Evolutionary conservation across 2,797 vertebrate genomes (phyloP).

Genomic region (Falco novaeseelandiae): DNA sequence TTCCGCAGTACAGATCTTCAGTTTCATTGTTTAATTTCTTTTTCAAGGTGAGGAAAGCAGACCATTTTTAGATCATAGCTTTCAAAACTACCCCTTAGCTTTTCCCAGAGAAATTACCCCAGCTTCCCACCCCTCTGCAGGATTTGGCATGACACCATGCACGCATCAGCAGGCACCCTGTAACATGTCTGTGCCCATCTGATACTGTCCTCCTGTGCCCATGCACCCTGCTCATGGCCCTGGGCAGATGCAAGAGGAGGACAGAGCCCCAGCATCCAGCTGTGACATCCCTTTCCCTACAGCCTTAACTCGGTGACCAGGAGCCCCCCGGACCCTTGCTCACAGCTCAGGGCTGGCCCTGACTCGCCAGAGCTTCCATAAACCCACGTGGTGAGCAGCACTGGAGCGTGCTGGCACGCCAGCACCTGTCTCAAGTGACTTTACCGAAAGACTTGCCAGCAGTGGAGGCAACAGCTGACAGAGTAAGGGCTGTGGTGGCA

Average conservation of each 20-base stretch:
- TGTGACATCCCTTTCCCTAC: fast-evolving
- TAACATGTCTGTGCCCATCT: not conserved
- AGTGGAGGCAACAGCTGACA: not conserved
- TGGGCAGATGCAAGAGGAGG: not conserved
- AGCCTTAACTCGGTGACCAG: fast-evolving
- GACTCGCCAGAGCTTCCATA: not conserved
- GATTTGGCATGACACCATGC: not conserved
- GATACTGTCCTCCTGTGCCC: fast-evolving
- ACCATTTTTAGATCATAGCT: not conserved
- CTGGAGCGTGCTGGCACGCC: fast-evolving
- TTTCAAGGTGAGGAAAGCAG: not conserved
- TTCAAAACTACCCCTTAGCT: not conserved
- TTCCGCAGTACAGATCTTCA: not conserved
- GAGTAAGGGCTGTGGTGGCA: not conserved
- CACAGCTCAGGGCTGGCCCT: too few relatives aligned
- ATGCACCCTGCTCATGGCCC: not conserved
- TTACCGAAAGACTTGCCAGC: not conserved
- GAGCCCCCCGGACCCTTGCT: not conserved
- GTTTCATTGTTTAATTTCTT: not conserved
- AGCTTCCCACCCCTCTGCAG: not conserved
- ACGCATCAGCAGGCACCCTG: too few relatives aligned
- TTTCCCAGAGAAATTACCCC: not conserved
- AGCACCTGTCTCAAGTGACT: not conserved
- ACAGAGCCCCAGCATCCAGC: not conserved
- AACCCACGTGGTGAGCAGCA: not conserved